Percentiles rank a stretch among this genome's conserved stretches.
Conservation (phyloP, 2,113 vertebrate species). For the Dromas ardeola region DNA sequence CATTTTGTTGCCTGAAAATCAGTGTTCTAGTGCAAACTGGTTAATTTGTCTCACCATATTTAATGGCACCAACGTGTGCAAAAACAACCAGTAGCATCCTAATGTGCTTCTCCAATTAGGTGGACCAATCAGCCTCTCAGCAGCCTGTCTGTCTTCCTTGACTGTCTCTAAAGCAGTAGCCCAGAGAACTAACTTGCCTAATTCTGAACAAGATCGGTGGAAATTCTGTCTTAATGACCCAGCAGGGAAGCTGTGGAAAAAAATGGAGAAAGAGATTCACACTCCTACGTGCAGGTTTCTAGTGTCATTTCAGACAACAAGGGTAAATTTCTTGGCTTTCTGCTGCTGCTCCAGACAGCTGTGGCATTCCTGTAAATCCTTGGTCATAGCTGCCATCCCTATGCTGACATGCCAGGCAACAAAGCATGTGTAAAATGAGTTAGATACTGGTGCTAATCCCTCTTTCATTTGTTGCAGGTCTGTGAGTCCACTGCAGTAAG, state of each 20-base stretch:
- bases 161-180: neutral
- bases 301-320: neutral
- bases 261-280: neutral
- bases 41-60: neutral
- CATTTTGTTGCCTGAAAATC: neutral
- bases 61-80: neutral
- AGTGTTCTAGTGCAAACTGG: neutral
- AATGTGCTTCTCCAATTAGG: neutral
- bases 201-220: neutral
- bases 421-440: fast-evolving
- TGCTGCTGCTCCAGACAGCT: neutral
- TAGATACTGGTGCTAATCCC: neutral
- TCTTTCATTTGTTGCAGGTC: neutral
- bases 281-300: neutral
- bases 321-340: neutral
- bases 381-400: neutral
- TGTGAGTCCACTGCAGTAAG: neutral
- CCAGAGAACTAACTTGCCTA: neutral
- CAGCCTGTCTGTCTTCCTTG: fast-evolving
- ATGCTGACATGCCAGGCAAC: neutral
- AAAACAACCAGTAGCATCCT: neutral
- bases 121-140: neutral
- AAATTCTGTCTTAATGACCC: neutral
- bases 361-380: neutral
- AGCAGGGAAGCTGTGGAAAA: neutral